phyloP scores from a whole-genome alignment of 2,113 vertebrate genomes.

The Sinocyclocheilus anshuiensis region DNA sequence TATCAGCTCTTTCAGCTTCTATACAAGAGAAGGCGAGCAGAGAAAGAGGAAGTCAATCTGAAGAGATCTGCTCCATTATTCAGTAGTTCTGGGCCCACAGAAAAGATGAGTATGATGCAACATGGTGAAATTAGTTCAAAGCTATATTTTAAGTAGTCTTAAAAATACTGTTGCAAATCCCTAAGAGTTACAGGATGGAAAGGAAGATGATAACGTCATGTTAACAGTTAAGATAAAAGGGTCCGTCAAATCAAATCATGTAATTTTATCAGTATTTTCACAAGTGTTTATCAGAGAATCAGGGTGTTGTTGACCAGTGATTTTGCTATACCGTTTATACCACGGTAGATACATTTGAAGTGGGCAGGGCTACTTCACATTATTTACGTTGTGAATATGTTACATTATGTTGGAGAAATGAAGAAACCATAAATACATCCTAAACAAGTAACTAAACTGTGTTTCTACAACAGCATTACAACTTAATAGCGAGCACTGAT shows the following conservation, averaged over 20 bases:
- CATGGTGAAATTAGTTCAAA: constrained; percentile 19
- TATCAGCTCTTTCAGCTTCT: constrained; percentile 27
- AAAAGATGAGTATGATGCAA: background rate
- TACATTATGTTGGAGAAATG: background rate
- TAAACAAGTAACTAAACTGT: background rate
- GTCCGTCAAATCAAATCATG: background rate
- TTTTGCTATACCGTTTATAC: background rate
- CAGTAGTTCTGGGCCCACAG: constrained; percentile 23
- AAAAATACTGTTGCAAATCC: background rate
- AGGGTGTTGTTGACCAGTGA: background rate
- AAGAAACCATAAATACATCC: background rate
- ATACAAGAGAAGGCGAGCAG: constrained; percentile 10
- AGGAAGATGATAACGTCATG: constrained; percentile 10
- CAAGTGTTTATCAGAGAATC: background rate
- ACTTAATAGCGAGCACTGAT: background rate
- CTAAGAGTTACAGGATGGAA: background rate
- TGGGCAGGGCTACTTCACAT: background rate
- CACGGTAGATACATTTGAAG: background rate
- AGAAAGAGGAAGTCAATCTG: constrained; percentile 24
- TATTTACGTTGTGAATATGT: background rate
- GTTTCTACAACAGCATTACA: background rate
- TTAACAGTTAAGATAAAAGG: background rate
- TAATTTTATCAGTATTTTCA: background rate
- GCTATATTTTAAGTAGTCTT: background rate
- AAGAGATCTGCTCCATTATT: constrained; percentile 36